Evolutionary conservation across 2,888 invertebrate species (phyloP).

Genomic region (Erebia palarica): DNA sequence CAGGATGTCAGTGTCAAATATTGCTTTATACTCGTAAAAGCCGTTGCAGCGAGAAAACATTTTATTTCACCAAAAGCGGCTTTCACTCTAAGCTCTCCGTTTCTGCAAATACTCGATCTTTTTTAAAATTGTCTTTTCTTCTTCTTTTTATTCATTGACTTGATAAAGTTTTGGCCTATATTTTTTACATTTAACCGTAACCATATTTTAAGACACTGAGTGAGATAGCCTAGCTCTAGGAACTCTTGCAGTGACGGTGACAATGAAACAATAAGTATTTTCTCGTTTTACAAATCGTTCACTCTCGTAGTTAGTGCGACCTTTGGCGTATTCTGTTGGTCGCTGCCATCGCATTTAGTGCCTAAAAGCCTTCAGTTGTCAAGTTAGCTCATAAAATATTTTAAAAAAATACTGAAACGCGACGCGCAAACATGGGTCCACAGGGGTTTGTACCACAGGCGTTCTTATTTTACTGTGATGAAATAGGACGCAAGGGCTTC

Average conservation of each 20-base stretch:
- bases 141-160: neutral
- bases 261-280: neutral
- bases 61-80: constrained; percentile 10
- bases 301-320: too few relatives aligned
- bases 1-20: constrained; percentile 29
- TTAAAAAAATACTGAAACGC: constrained; percentile 4
- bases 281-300: too few relatives aligned
- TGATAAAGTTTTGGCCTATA: neutral
- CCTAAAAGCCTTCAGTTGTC: neutral
- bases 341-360: neutral
- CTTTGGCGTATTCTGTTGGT: too few relatives aligned
- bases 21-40: constrained; percentile 24
- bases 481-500: constrained; percentile 10
- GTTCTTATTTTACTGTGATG: constrained; percentile 9
- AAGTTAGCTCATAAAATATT: neutral
- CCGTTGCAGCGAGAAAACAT: constrained; percentile 9
- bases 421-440: constrained; percentile 8
- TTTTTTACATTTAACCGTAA: neutral
- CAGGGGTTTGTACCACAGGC: constrained; percentile 2
- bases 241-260: too few relatives aligned
- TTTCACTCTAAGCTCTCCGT: neutral
- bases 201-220: too few relatives aligned
- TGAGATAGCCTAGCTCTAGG: too few relatives aligned
- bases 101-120: neutral
- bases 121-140: neutral